Conservation (phyloP, 2,888 invertebrate genomes). For the Linnaemya vulpina region DNA sequence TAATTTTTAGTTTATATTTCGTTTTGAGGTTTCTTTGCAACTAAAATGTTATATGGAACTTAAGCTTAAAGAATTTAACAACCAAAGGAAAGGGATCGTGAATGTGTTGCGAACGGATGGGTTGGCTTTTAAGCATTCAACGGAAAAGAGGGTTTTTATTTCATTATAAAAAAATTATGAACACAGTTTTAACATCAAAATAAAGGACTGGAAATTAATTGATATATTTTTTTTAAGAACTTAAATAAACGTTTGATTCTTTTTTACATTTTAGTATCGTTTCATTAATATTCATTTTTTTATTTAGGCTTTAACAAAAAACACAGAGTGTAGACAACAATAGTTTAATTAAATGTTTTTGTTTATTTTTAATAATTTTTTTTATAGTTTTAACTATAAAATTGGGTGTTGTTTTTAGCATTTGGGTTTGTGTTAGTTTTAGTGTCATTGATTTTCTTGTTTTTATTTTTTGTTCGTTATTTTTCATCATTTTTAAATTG, state of each 20-base stretch:
- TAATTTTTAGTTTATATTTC: background rate
- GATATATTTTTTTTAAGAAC: background rate
- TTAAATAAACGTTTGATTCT: background rate
- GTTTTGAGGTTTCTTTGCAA: constrained; percentile 32
- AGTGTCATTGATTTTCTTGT: constrained; percentile 1
- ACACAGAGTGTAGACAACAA: constrained; percentile 66
- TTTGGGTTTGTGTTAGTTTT: constrained; percentile 26
- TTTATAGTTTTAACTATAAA: constrained; percentile 43
- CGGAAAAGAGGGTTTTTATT: background rate
- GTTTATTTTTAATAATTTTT: background rate
- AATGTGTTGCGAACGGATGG: background rate
- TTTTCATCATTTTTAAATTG: constrained; percentile 6
- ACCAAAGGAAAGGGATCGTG: background rate
- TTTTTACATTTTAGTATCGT: constrained; percentile 25
- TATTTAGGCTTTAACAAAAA: constrained; percentile 64
- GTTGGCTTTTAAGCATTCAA: background rate
- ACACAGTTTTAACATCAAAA: background rate
- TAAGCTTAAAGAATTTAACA: background rate
- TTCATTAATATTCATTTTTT: constrained; percentile 4
- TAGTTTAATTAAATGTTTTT: constrained; percentile 30
- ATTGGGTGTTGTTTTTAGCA: constrained; percentile 32
- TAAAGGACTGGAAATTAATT: background rate
- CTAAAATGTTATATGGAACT: background rate
- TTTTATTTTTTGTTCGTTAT: background rate
- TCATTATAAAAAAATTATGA: background rate